Percentiles rank a stretch among this genome's conserved stretches.
Evolutionary conservation across 2,888 invertebrate genomes (phyloP).

Genomic region (Cynaeus angustus): DNA sequence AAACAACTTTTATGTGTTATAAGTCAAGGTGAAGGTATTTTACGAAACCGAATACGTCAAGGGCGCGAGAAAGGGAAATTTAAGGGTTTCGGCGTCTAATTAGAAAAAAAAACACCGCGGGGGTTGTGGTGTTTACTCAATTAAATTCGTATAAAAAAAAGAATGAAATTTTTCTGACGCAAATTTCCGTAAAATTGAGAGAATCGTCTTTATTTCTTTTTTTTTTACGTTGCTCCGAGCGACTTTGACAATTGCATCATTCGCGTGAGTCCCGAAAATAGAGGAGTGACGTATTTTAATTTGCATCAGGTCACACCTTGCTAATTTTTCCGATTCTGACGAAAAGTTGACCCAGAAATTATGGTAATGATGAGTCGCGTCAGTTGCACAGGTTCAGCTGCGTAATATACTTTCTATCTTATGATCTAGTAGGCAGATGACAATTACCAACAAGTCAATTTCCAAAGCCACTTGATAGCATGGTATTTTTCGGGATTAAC

Average conservation of each 20-base stretch:
- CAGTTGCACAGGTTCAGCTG: no score
- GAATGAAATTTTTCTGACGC: neutral
- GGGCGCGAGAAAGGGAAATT: constrained; percentile 7
- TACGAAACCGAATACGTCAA: constrained; percentile 9
- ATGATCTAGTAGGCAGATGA: no score
- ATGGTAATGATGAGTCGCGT: no score
- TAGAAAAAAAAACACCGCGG: neutral
- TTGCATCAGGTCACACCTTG: constrained; percentile 12
- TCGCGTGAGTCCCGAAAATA: constrained; percentile 21
- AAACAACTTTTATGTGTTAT: constrained; percentile 17
- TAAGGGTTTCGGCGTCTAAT: neutral
- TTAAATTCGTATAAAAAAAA: neutral
- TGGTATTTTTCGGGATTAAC: no score
- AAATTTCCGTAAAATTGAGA: constrained; percentile 5
- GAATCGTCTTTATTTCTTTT: neutral
- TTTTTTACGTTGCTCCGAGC: neutral
- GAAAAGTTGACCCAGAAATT: constrained; percentile 4
- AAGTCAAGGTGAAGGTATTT: constrained; percentile 36
- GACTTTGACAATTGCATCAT: constrained; percentile 12
- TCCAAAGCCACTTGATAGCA: no score
- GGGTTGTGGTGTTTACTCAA: no score
- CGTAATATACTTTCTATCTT: no score
- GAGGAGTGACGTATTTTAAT: constrained; percentile 19
- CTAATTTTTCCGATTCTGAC: neutral
- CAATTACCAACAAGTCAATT: no score